These are phyloP conservation scores for Crotalus tigris DNA, from an alignment of 2,113 vertebrate genomes.

Conservation along the genomic window DNA sequence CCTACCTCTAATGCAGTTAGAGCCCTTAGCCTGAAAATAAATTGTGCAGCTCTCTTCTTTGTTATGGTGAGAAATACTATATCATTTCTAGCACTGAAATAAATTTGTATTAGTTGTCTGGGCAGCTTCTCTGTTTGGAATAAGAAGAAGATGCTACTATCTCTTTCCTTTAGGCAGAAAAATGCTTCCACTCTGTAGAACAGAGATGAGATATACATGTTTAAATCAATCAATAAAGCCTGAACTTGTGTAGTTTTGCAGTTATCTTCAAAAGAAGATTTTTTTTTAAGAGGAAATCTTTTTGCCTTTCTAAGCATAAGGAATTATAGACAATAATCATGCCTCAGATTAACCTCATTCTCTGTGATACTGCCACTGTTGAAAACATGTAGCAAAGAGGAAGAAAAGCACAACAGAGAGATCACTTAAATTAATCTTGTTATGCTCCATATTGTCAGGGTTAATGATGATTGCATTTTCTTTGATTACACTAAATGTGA, in stretches of 20 bases:
- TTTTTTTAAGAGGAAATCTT: background rate
- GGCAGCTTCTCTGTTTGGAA: background rate
- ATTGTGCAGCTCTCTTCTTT: background rate
- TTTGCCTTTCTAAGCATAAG: background rate
- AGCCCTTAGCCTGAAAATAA: background rate
- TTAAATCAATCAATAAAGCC: background rate
- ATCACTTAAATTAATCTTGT: background rate
- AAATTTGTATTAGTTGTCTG: background rate
- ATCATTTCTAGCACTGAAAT: background rate
- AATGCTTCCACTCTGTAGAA: background rate
- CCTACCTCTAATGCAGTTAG: background rate
- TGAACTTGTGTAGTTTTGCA: background rate
- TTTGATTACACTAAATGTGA: background rate
- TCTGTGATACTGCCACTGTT: background rate
- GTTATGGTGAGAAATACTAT: background rate
- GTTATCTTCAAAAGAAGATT: background rate
- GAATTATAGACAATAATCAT: background rate
- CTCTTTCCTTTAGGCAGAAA: background rate
- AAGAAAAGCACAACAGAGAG: background rate
- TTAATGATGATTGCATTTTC: slow-evolving; percentile 26
- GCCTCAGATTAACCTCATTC: background rate
- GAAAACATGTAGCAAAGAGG: background rate
- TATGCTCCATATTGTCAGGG: background rate
- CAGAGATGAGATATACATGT: background rate
- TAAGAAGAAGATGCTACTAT: background rate